These are phyloP conservation scores for Leptura quadrifasciata DNA, from an alignment of 2,888 invertebrate species.

Conservation along the genomic window DNA sequence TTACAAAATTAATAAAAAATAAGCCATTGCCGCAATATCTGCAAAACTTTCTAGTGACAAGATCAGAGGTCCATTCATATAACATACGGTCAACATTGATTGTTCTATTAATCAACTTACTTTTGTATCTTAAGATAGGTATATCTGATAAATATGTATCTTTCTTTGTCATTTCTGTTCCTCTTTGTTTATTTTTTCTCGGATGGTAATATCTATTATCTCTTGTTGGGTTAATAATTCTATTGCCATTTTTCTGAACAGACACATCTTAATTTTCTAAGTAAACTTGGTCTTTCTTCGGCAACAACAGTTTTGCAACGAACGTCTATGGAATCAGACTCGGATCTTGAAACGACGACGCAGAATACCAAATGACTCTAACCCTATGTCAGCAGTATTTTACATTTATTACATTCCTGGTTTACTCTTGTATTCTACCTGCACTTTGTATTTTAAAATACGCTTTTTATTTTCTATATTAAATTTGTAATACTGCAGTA, in stretches of 20 bases:
- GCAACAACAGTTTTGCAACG: background rate
- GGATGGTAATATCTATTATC: too few relatives aligned
- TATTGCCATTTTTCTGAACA: background rate
- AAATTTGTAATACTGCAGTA: background rate
- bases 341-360: background rate
- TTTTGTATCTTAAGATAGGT: too few relatives aligned
- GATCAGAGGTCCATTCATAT: too few relatives aligned
- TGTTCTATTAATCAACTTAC: too few relatives aligned
- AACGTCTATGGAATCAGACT: background rate
- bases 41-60: too few relatives aligned
- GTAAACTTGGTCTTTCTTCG: background rate
- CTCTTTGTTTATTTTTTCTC: too few relatives aligned
- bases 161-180: too few relatives aligned
- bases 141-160: too few relatives aligned
- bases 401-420: background rate
- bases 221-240: too few relatives aligned
- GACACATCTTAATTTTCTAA: background rate
- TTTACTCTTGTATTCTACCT: background rate
- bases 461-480: background rate
- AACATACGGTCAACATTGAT: too few relatives aligned
- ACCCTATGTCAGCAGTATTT: background rate
- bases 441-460: background rate
- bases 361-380: background rate
- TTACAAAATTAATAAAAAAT: too few relatives aligned
- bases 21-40: too few relatives aligned